These are phyloP conservation scores for Podocnemis expansa DNA, from an alignment of 2,113 vertebrate genomes.

Conservation along the genomic window DNA sequence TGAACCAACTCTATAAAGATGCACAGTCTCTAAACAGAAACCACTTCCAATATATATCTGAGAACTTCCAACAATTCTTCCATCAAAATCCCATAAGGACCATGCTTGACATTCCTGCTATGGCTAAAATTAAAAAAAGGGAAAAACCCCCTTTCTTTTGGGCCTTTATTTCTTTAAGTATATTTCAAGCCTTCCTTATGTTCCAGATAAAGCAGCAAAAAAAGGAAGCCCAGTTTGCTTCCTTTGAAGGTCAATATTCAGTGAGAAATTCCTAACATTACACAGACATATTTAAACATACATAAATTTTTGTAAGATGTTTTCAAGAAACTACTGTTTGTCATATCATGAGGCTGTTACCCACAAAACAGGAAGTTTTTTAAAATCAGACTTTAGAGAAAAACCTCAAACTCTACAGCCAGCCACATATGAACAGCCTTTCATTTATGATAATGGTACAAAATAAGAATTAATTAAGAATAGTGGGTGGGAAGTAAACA, in stretches of 20 bases:
- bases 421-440: background rate
- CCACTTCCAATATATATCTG: background rate
- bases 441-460: constrained; percentile 13
- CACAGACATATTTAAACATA: background rate
- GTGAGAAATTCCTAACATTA: background rate
- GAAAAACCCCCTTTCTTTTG: background rate
- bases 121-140: background rate
- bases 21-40: background rate
- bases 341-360: background rate
- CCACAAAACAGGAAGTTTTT: constrained; percentile 47
- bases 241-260: background rate
- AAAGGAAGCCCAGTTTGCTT: fast-evolving
- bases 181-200: background rate
- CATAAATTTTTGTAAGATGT: background rate
- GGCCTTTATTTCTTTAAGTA: background rate
- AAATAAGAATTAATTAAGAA: background rate
- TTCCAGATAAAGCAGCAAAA: fast-evolving
- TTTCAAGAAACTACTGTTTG: constrained; percentile 12
- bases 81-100: background rate
- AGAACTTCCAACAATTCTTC: background rate
- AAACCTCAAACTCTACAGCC: background rate
- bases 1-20: background rate
- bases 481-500: background rate
- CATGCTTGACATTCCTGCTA: background rate
- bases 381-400: background rate